A percentile compares a stretch with the other conserved stretches of the same genome.
phyloP scores from a whole-genome alignment of 2,797 vertebrate genomes.

The Sebastes taczanowskii region DNA sequence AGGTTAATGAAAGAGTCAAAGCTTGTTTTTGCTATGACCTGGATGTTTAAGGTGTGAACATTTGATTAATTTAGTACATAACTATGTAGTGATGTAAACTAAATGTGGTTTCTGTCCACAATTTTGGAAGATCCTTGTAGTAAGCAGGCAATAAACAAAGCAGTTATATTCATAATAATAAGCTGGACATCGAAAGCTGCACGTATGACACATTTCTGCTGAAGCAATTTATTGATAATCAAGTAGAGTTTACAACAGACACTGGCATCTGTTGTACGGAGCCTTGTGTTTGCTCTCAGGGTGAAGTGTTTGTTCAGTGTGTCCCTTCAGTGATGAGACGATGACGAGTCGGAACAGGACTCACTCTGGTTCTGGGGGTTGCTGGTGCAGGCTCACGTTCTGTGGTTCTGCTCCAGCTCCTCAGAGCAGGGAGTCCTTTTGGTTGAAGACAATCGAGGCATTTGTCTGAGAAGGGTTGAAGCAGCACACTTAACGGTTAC shows the following conservation, averaged over 20 bases:
- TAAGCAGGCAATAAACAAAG: neutral
- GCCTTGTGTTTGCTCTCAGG: neutral
- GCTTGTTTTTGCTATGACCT: neutral
- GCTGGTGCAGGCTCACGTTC: slow-evolving; percentile 72
- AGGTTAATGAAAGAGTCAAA: neutral
- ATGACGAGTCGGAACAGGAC: slow-evolving; percentile 84
- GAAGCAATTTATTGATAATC: neutral
- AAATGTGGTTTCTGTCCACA: neutral
- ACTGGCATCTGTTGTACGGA: neutral
- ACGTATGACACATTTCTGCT: neutral
- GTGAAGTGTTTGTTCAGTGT: neutral
- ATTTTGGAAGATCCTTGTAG: neutral
- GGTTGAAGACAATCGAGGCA: slow-evolving; percentile 91
- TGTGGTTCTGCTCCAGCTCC: slow-evolving; percentile 71
- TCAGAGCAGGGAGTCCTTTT: slow-evolving; percentile 62
- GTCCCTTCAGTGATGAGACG: slow-evolving; percentile 71
- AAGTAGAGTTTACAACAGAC: neutral
- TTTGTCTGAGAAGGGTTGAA: slow-evolving; percentile 95
- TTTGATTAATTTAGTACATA: neutral
- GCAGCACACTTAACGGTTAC: too few species aligned
- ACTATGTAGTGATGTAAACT: neutral
- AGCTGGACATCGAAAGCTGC: neutral
- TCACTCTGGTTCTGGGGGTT: slow-evolving; percentile 21
- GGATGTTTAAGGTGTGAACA: neutral
- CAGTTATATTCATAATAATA: neutral